Percentiles rank a stretch among this genome's conserved stretches.
Evolutionary conservation across 2,113 vertebrate genomes (phyloP).

Genomic region (Lonchura striata): DNA sequence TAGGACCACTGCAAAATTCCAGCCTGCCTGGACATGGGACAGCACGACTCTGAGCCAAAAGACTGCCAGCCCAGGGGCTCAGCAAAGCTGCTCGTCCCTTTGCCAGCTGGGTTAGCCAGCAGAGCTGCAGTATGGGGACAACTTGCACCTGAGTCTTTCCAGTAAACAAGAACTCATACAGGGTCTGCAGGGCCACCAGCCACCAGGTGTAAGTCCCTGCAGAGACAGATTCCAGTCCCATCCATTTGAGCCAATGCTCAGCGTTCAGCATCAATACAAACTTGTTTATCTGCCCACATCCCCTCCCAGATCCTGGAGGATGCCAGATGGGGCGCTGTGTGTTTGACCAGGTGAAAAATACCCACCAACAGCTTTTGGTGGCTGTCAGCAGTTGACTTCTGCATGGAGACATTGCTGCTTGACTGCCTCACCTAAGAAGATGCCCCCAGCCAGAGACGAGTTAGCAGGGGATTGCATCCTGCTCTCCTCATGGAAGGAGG

Average conservation of each 20-base stretch:
- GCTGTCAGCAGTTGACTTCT: not conserved
- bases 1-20: not conserved
- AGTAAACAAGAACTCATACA: not conserved
- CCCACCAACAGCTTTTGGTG: not conserved
- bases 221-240: not conserved
- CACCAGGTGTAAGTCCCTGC: not conserved
- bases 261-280: not conserved
- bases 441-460: not conserved
- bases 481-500: not conserved
- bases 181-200: not conserved
- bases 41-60: not conserved
- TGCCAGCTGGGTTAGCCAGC: not conserved
- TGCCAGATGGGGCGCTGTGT: fast-evolving
- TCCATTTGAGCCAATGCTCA: not conserved
- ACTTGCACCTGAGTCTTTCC: not conserved
- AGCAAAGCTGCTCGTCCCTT: fast-evolving
- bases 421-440: not conserved
- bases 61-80: not conserved
- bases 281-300: not conserved
- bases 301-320: not conserved
- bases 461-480: not conserved
- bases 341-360: not conserved
- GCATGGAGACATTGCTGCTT: not conserved
- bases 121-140: not conserved
- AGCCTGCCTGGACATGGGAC: not conserved